phyloP scores from a whole-genome alignment of 2,113 vertebrate species.

The Atrichornis clamosus region DNA sequence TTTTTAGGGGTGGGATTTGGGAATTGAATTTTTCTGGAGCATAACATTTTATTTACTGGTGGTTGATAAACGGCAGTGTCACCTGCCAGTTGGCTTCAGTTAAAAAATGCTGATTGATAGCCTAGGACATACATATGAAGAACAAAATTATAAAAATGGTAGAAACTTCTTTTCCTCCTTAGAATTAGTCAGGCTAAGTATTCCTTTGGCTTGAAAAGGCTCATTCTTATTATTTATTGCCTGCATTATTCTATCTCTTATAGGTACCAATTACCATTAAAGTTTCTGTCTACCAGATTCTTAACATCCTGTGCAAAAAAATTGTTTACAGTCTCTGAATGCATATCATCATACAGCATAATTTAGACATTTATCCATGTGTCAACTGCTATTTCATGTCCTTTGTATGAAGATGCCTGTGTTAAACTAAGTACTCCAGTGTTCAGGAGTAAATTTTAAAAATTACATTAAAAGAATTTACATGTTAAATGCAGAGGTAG shows the following conservation, averaged over 20 bases:
- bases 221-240: neutral
- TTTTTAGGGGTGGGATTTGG: neutral
- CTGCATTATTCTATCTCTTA: neutral
- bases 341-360: neutral
- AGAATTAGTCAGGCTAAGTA: neutral
- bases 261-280: neutral
- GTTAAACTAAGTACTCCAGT: neutral
- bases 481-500: neutral
- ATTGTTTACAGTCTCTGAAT: neutral
- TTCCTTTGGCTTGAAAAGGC: neutral
- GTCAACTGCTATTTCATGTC: neutral
- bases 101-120: neutral
- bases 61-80: constrained; percentile 1
- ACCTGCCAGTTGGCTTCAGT: neutral
- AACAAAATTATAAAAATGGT: neutral
- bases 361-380: neutral
- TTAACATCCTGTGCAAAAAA: neutral
- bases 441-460: neutral
- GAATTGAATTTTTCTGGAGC: constrained; percentile 32
- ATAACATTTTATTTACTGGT: constrained; percentile 29
- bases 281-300: neutral
- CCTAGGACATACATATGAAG: neutral
- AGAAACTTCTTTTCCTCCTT: neutral
- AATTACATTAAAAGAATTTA: neutral
- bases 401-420: neutral